Base-by-base conservation (phyloP, 2,113 vertebrate genomes). In the Elanoides forficatus region DNA sequence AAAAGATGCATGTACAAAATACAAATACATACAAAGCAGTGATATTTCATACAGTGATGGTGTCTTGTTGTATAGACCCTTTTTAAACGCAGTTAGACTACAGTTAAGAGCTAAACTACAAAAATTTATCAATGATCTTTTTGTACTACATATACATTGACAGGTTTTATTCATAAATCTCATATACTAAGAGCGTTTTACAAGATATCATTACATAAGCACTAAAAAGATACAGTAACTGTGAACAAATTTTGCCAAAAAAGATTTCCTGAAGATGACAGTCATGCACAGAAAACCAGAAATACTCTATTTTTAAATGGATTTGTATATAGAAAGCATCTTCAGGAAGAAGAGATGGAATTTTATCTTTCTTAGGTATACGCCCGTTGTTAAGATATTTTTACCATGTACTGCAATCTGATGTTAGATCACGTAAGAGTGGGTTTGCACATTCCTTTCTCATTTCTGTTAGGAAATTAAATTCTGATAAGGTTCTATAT, bases 101-200 rank as follows among this genome's bases (percentile, higher is more conserved):
- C 21, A 76, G 29, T 40, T 56, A 71, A 45, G 73, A 66, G 81
- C 47, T 88, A 58, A 73, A 81, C 60, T 32, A 16, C 7, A n/a
- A 90, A 38, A 52, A 87, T 86, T 73, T 62, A 45, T 66, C 76
- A 80, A 36, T 42, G 1, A 32, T 29, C 3, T 3, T 72, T 85
- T 81, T 92, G 73, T 72, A 55, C 73, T 82, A 45, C 0, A 0
- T 72, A 7, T 42, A 18, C 11, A 58, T 29, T 45, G 81, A 90
- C 87, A 87, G 38, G 29, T 73, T 95, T 95, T 94, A 97, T 97
- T 97, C 95, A 97, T 86, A 91, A 97, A 70, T 86, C 89, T 95
- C 18, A 0, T 50, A 15, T 13, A 38, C 50, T 27, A 58, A 53
- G n/a, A 91, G 26, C 11, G 0, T 85, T 93, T 94, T 90, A 80